These are phyloP conservation scores for Meriones unguiculatus DNA, from an alignment of 2,113 vertebrate genomes.

Conservation along the genomic window DNA sequence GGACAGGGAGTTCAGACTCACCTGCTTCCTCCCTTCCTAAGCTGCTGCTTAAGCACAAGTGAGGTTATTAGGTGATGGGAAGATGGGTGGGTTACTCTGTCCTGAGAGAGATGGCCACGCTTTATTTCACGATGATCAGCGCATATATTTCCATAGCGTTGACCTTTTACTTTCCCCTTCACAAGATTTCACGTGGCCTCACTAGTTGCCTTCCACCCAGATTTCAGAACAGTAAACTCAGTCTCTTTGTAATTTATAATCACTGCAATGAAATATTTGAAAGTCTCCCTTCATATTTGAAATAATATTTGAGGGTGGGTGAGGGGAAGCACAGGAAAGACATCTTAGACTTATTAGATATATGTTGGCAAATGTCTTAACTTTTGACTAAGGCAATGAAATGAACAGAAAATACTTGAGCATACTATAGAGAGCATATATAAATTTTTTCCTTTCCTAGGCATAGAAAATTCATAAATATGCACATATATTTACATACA, in stretches of 20 bases:
- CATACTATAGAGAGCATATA: neutral
- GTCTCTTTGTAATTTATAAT: neutral
- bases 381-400: constrained; percentile 14
- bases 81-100: neutral
- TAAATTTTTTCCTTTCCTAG: neutral
- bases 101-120: neutral
- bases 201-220: neutral
- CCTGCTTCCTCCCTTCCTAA: neutral
- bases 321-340: neutral
- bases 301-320: neutral
- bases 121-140: neutral
- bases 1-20: neutral
- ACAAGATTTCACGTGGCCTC: neutral
- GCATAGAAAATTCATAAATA: neutral
- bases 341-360: constrained; percentile 41
- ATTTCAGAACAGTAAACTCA: neutral
- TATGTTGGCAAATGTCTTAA: neutral
- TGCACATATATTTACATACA: neutral
- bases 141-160: neutral
- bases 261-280: neutral
- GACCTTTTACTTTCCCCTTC: neutral
- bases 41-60: neutral
- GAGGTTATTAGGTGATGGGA: neutral
- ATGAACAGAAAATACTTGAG: neutral
- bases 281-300: constrained; percentile 13